Percentiles rank a stretch among this genome's conserved stretches.
Evolutionary conservation across 2,797 vertebrate genomes (phyloP).

Genomic region (Manis javanica): DNA sequence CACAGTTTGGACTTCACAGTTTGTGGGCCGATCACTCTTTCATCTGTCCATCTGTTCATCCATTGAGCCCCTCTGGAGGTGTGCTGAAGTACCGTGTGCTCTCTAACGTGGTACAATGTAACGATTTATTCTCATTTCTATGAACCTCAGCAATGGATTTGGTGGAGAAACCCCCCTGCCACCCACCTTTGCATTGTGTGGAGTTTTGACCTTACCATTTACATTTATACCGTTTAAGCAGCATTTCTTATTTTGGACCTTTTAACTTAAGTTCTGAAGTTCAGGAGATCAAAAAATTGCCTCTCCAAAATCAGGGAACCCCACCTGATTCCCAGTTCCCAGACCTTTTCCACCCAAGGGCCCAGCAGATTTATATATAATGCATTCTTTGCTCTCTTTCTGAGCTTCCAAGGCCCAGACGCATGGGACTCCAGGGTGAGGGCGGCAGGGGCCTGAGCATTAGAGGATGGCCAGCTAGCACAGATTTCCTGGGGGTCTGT

Average conservation of each 20-base stretch:
- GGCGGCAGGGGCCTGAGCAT: not conserved
- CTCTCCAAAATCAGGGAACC: not conserved
- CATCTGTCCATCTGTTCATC: too few species aligned
- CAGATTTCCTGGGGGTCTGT: not conserved
- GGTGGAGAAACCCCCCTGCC: not conserved
- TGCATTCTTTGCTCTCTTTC: not conserved
- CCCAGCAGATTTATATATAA: not conserved
- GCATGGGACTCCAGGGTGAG: not conserved
- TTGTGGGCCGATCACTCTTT: too few species aligned
- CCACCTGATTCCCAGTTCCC: not conserved
- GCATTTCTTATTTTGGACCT: not conserved
- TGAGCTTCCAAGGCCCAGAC: not conserved
- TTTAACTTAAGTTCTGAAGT: conserved; percentile 10
- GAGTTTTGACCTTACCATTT: not conserved
- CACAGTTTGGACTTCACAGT: not conserved
- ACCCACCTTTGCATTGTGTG: not conserved
- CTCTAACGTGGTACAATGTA: too few species aligned
- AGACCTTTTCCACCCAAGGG: not conserved
- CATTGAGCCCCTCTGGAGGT: too few species aligned
- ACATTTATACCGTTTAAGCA: not conserved
- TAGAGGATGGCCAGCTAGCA: not conserved
- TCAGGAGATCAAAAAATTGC: not conserved
- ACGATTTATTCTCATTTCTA: too few species aligned
- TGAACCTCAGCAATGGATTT: not conserved
- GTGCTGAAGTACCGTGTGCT: too few species aligned